These are phyloP conservation scores for Atrichornis clamosus DNA, from an alignment of 2,113 vertebrate genomes.

Conservation along the genomic window DNA sequence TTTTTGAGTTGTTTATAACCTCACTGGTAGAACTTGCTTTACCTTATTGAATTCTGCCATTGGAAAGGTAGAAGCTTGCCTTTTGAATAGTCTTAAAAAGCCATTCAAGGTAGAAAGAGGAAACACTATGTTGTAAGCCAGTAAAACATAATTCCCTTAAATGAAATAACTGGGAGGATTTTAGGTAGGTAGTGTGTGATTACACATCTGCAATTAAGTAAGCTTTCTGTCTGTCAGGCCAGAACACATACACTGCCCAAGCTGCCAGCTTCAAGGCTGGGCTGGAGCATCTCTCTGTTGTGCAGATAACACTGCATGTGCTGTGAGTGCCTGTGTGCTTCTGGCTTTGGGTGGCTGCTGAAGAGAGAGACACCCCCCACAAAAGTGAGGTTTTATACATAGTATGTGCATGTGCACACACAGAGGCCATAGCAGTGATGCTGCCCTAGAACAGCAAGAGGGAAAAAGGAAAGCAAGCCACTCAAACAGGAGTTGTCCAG, in stretches of 20 bases:
- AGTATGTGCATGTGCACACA: fast-evolving
- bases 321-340: background rate
- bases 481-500: background rate
- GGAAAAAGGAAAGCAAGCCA: background rate
- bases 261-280: background rate
- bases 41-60: background rate
- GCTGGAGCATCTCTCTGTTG: background rate
- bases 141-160: background rate
- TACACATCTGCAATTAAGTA: background rate
- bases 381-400: background rate
- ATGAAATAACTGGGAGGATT: background rate
- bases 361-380: background rate
- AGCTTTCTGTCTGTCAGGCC: background rate
- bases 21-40: background rate
- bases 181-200: background rate
- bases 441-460: background rate
- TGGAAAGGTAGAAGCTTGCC: background rate
- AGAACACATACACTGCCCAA: background rate
- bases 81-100: background rate
- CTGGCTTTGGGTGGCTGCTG: background rate
- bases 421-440: background rate
- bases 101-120: background rate
- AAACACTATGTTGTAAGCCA: background rate
- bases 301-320: background rate
- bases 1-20: background rate